Percentiles rank a stretch among this genome's conserved stretches.
phyloP scores from a whole-genome alignment of 1,140 invertebrate genomes.

The Semibalanus balanoides region DNA sequence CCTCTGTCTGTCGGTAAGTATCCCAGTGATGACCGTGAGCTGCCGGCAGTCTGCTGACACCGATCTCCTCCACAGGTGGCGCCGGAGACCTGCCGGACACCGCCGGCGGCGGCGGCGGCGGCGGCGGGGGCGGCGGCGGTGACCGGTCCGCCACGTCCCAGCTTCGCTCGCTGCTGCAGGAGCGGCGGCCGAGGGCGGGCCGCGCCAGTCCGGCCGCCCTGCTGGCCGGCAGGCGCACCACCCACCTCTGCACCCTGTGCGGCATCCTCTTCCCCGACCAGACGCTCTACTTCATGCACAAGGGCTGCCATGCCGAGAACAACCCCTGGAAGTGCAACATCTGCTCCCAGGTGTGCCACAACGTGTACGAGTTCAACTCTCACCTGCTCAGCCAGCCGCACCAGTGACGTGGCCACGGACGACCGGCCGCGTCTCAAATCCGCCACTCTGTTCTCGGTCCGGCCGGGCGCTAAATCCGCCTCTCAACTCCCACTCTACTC shows the following conservation, averaged over 20 bases:
- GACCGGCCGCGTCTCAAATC: too few relatives aligned
- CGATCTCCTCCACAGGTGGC: neutral
- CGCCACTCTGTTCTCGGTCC: too few relatives aligned
- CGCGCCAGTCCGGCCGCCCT: slow-evolving; percentile 16
- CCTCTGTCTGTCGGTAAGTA: too few relatives aligned
- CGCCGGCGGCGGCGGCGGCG: neutral
- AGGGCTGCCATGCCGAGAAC: slow-evolving; percentile 88
- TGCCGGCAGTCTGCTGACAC: too few relatives aligned
- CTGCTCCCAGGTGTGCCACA: slow-evolving; percentile 81
- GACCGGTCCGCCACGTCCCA: neutral
- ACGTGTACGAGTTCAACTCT: slow-evolving; percentile 91
- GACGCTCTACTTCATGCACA: slow-evolving; percentile 90
- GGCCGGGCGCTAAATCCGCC: too few relatives aligned
- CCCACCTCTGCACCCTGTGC: slow-evolving; percentile 55
- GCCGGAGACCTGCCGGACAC: neutral
- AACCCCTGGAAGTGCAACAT: slow-evolving; percentile 98
- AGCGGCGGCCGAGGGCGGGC: neutral
- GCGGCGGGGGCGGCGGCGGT: neutral
- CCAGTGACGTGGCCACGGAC: slow-evolving; percentile 36
- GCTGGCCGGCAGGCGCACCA: slow-evolving; percentile 8
- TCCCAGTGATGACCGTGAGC: too few relatives aligned
- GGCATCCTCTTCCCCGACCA: slow-evolving; percentile 88
- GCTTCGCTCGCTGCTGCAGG: slow-evolving; percentile 3
- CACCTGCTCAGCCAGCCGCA: slow-evolving; percentile 87
- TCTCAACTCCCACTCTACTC: too few relatives aligned